Conservation (phyloP, 37 sponge, comb jelly and placozoan genomes). For the Chondrosia reniformis region DNA sequence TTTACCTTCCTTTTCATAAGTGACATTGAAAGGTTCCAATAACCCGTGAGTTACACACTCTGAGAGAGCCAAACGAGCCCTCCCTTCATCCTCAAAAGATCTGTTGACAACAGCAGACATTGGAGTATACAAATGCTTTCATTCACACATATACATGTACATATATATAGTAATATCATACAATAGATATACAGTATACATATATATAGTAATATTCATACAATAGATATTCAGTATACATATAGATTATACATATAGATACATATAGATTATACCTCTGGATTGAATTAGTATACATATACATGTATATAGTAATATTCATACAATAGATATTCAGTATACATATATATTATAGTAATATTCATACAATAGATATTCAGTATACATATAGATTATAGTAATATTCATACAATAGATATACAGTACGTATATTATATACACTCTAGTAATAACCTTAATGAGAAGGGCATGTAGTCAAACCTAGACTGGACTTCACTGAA, state of each 20-base stretch:
- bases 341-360: neutral
- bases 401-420: neutral
- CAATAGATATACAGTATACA: too few relatives aligned
- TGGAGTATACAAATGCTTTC: slow-evolving; percentile 42
- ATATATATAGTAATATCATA: slow-evolving; percentile 15
- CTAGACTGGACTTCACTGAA: slow-evolving; percentile 84
- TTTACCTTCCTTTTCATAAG: slow-evolving; percentile 90
- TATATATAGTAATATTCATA: too few relatives aligned
- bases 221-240: neutral
- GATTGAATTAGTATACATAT: neutral
- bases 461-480: slow-evolving; percentile 83
- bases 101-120: too few relatives aligned
- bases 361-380: neutral
- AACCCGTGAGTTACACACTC: slow-evolving; percentile 96
- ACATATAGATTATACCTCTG: neutral
- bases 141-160: too few relatives aligned
- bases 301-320: too few relatives aligned
- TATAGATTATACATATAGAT: neutral
- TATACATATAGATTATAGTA: neutral
- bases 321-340: neutral
- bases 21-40: slow-evolving; percentile 90
- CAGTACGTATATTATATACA: too few relatives aligned
- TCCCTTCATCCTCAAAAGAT: slow-evolving; percentile 96
- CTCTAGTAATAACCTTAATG: slow-evolving; percentile 71
- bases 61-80: slow-evolving; percentile 92